Evolutionary conservation across 2,797 vertebrate genomes (phyloP).

Genomic region (Xenentodon cancila): DNA sequence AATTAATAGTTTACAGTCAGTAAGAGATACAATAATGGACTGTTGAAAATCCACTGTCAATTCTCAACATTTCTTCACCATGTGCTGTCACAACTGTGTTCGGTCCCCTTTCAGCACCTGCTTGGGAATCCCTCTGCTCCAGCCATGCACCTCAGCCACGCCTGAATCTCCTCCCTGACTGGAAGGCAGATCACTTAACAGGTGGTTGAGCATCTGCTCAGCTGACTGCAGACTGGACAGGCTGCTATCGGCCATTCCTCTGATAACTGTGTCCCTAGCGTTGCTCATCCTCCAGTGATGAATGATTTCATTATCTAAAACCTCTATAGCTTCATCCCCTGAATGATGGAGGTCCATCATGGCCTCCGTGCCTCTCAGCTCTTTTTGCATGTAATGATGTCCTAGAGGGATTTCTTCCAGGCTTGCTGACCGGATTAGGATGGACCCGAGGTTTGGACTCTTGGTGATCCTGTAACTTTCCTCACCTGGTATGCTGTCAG

Average conservation of each 20-base stretch:
- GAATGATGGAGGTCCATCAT: conserved; percentile 73
- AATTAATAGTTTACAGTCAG: too few relatives aligned
- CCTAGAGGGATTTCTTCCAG: conserved; percentile 77
- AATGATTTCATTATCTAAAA: conserved; percentile 73
- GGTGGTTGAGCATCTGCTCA: conserved; percentile 73
- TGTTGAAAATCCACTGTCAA: too few relatives aligned
- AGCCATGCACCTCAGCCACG: conserved; percentile 45
- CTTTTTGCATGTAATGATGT: conserved; percentile 61
- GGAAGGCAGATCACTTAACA: conserved; percentile 59
- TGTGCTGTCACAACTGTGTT: conserved; percentile 74
- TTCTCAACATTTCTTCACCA: not conserved
- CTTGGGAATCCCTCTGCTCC: conserved; percentile 64
- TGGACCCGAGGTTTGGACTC: conserved; percentile 55
- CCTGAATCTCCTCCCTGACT: conserved; percentile 35
- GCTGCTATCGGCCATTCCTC: conserved; percentile 28
- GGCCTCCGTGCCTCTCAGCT: conserved; percentile 72
- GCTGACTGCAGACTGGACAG: conserved; percentile 70
- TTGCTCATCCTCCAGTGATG: conserved; percentile 72
- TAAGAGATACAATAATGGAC: too few relatives aligned
- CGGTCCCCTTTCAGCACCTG: conserved; percentile 72
- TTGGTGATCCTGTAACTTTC: conserved; percentile 52
- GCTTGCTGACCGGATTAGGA: conserved; percentile 79
- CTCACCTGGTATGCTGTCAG: conserved; percentile 41
- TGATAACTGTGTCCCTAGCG: conserved; percentile 26
- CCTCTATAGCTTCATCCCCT: conserved; percentile 31